Percentiles rank a stretch among this genome's conserved stretches.
Conservation (phyloP, 2,797 vertebrate genomes). For the Enteromius trimaculatus region DNA sequence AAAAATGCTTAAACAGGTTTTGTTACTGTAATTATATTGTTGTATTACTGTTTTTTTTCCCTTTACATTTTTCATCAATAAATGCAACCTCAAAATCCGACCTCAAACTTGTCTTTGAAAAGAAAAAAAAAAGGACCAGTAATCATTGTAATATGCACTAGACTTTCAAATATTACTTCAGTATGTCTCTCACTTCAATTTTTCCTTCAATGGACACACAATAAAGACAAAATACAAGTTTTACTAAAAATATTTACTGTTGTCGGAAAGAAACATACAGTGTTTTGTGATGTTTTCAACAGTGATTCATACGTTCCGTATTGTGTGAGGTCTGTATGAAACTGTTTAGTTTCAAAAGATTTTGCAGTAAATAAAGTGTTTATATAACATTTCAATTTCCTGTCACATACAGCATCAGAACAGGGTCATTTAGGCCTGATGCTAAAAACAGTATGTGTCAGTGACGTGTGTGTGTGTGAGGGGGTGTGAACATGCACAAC, state of each 20-base stretch:
- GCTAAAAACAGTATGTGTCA: slow-evolving; percentile 14
- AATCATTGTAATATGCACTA: neutral
- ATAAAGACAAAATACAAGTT: slow-evolving; percentile 20
- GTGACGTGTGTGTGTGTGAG: slow-evolving; percentile 6
- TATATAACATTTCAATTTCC: slow-evolving; percentile 17
- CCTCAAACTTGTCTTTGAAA: neutral
- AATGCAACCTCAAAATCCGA: neutral
- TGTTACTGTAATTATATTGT: neutral
- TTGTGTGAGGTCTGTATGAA: slow-evolving; percentile 12
- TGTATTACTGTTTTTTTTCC: neutral
- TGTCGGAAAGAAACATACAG: slow-evolving; percentile 10
- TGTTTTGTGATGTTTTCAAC: slow-evolving; percentile 24
- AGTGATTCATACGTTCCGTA: slow-evolving; percentile 24
- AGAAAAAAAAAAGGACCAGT: neutral
- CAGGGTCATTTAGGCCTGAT: neutral
- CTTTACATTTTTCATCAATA: neutral
- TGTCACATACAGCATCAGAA: slow-evolving; percentile 10
- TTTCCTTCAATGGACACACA: neutral
- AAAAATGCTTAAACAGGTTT: neutral
- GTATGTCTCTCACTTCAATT: neutral
- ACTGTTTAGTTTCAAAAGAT: slow-evolving; percentile 35
- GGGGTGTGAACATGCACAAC: slow-evolving; percentile 49
- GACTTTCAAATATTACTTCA: slow-evolving; percentile 7
- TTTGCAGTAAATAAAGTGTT: slow-evolving; percentile 15
- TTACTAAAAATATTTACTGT: slow-evolving; percentile 13